Evolutionary conservation across 30 jellyfish, hydroid and myxozoan genomes (phyloP), one percentile per base, ranked within the genome.

Genomic region (Nemopilema nomurai): DNA sequence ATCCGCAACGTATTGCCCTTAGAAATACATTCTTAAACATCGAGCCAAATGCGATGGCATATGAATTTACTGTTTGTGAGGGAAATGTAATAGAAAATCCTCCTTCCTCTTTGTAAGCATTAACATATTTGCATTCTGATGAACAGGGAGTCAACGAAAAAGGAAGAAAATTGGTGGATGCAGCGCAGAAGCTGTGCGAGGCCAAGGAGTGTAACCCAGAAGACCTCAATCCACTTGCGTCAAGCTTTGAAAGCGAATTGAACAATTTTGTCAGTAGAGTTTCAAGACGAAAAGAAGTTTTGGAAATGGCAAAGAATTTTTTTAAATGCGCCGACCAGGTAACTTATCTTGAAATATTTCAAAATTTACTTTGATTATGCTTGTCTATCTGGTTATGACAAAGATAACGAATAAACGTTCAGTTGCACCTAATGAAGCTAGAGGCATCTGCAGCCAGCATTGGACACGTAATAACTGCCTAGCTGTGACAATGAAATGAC

Each of bases 191-290:
- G 63, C 69, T 88, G 41, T 96, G 96, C 1, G 98, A 88, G 24
- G 19, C 97, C n/a, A 88, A 87, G 53, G 98, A 93, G 83, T 93
- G 98, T 73, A 93, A 88, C 66, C 98, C 98, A n/a, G 87, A 89
- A 26, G 98, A 93, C 25, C 84, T 93, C 64, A 49, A 76, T 76
- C 70, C 28, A 28, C 68, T 83, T 8, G 90, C 98, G 41, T 74
- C 81, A 20, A 62, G 67, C 21, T 81, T 93, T 65, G 98, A 93
- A 17, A 74, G 52, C 1, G 96, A 83, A 51, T 62, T 77, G 76
- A 93, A 74, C 19, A 63, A 53, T 3, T 93, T 93, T 84, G 30
- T 92, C 1, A 67, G 62, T 17, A 82, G 75, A 69, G 23, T 93
- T 8, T 64, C 81, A 23, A 74, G 75, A 32, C 76, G 92, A 64